These are phyloP conservation scores for Aldrovandia affinis DNA, from an alignment of 2,797 vertebrate species.

Conservation along the genomic window DNA sequence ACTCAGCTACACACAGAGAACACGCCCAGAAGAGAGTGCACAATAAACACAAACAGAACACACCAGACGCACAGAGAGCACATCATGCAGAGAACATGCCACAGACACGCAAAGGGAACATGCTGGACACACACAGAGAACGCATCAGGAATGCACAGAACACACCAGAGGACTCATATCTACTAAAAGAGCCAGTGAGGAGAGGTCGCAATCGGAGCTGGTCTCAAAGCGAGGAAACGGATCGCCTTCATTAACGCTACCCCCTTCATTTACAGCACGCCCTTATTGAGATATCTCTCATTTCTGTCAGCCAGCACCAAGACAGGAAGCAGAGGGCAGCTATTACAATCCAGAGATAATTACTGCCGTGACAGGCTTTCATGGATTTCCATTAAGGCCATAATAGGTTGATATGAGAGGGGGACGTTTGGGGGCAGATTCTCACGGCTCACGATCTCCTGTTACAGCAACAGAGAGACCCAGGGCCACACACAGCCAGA, in stretches of 20 bases:
- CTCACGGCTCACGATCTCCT: constrained; percentile 83
- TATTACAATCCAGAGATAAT: constrained; percentile 9
- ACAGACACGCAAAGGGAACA: background rate
- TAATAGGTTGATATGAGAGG: background rate
- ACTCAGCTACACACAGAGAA: background rate
- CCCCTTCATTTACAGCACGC: background rate
- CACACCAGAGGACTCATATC: too few species aligned
- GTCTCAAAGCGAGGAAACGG: background rate
- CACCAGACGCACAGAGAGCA: background rate
- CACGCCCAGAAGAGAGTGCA: background rate
- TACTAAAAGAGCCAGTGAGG: background rate
- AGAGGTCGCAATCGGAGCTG: background rate
- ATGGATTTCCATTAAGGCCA: constrained; percentile 4
- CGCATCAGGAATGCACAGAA: background rate
- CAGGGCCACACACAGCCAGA: background rate
- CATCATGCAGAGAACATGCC: constrained; percentile 27
- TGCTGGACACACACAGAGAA: background rate
- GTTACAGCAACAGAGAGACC: constrained; percentile 70
- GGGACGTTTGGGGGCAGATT: background rate
- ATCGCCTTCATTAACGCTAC: background rate
- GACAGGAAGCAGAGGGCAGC: constrained; percentile 16
- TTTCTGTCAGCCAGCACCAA: constrained; percentile 1
- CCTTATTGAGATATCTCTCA: constrained; percentile 7
- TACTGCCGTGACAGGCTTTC: constrained; percentile 9
- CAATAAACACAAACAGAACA: too few species aligned